Conservation (phyloP, 1,140 invertebrate species). For the Melanaphis sacchari region DNA sequence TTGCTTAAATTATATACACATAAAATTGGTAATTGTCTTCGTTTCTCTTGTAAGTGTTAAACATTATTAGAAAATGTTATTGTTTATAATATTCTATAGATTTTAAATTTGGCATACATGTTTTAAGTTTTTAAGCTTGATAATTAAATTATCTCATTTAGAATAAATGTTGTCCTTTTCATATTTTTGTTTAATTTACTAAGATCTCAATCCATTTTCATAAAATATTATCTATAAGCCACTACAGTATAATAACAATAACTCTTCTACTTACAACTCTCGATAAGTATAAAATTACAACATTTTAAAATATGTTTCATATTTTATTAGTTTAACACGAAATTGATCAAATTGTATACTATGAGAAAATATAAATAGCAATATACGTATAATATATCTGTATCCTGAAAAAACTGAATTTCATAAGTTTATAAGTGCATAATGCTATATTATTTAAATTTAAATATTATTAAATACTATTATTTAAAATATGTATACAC, state of each 20-base stretch:
- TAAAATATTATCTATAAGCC: background rate
- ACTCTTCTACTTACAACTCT: background rate
- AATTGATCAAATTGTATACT: too few species aligned
- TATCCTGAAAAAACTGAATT: background rate
- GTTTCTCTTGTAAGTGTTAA: too few species aligned
- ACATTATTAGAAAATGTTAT: background rate
- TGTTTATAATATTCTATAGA: background rate
- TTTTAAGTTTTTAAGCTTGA: background rate
- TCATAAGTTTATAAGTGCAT: background rate
- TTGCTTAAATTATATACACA: background rate
- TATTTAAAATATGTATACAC: too few species aligned
- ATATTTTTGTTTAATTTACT: background rate
- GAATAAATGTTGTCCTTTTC: background rate
- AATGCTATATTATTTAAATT: background rate
- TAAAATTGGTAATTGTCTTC: background rate
- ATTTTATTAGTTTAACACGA: too few species aligned
- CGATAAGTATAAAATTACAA: background rate
- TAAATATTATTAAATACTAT: too few species aligned
- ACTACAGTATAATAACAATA: background rate
- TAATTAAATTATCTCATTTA: background rate
- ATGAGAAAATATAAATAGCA: too few species aligned
- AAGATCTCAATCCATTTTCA: background rate
- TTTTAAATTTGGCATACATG: background rate
- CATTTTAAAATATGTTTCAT: background rate
- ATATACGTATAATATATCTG: too few species aligned